A percentile compares a stretch with the other conserved stretches of the same genome.
Evolutionary conservation across 2,113 vertebrate species (phyloP).

Genomic region (Melanotaenia duboulayi): DNA sequence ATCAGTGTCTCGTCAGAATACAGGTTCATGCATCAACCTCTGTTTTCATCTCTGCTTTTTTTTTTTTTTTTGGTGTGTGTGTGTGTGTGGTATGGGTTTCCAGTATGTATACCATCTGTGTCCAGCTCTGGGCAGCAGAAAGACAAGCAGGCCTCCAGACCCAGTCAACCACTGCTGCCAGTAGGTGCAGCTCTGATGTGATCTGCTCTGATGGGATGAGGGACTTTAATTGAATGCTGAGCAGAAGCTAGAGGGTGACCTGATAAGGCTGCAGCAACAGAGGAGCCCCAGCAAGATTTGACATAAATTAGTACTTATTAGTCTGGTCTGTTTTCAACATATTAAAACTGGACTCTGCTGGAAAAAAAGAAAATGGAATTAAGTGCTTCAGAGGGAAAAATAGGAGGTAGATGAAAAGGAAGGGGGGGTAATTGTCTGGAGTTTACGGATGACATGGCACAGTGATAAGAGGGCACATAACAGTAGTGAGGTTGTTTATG

Average conservation of each 20-base stretch:
- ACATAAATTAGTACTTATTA: conserved; percentile 76
- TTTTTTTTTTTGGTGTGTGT: too few relatives aligned
- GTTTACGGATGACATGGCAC: conserved; percentile 67
- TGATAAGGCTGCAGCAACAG: conserved; percentile 58
- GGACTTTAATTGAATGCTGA: conserved; percentile 75
- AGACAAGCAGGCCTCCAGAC: conserved; percentile 9
- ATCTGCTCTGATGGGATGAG: conserved; percentile 74
- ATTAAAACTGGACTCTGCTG: conserved; percentile 56
- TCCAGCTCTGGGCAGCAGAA: conserved; percentile 26
- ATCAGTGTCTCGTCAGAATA: conserved; percentile 22
- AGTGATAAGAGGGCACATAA: conserved; percentile 65
- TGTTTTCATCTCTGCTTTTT: too few relatives aligned
- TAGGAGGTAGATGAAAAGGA: conserved; percentile 23
- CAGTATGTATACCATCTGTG: conserved; percentile 13
- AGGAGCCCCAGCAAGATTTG: conserved; percentile 61
- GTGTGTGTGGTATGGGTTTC: conserved; percentile 9
- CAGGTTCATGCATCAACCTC: not conserved
- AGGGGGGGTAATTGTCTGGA: conserved; percentile 49
- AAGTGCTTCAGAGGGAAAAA: conserved; percentile 44
- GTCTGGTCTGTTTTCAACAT: conserved; percentile 68
- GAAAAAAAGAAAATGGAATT: conserved; percentile 45
- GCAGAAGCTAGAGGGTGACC: conserved; percentile 68
- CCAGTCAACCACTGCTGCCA: conserved; percentile 39
- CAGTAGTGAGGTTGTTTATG: conserved; percentile 27
- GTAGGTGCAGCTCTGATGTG: conserved; percentile 73